Conservation (phyloP, 2,113 vertebrate species). For the Capricornis sumatraensis region DNA sequence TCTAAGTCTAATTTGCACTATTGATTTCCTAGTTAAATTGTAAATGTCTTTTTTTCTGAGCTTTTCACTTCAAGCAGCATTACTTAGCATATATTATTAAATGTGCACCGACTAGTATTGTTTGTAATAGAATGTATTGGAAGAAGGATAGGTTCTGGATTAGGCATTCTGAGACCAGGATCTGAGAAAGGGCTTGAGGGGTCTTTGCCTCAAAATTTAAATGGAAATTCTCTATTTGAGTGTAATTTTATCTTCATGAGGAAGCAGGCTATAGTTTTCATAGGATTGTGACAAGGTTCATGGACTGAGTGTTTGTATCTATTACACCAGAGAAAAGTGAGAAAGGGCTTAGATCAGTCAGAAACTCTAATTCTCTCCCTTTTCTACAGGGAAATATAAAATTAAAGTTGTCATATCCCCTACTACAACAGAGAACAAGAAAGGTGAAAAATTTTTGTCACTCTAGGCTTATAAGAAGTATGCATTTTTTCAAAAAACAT, state of each 20-base stretch:
- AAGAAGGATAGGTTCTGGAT: not conserved
- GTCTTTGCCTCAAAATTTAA: not conserved
- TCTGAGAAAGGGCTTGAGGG: not conserved
- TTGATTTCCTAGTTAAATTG: not conserved
- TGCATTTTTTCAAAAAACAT: not conserved
- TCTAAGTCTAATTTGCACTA: not conserved
- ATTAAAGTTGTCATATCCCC: not conserved
- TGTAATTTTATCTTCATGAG: rapidly evolving
- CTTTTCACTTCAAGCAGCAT: not conserved
- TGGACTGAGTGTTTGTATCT: not conserved
- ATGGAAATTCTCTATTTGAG: not conserved
- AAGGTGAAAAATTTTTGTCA: not conserved
- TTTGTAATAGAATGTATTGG: not conserved
- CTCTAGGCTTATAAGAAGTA: not conserved
- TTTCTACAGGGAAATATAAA: not conserved
- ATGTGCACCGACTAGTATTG: not conserved
- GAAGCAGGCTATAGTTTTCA: not conserved
- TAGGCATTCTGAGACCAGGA: not conserved
- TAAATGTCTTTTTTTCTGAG: not conserved
- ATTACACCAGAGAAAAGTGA: not conserved
- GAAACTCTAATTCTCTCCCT: not conserved
- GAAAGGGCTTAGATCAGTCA: not conserved
- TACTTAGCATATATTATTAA: not conserved
- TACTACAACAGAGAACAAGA: not conserved
- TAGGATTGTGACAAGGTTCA: not conserved